Percentiles rank a stretch among this genome's conserved stretches.
Conservation (phyloP, 2,113 vertebrate genomes). For the Xenopus laevis region DNA sequence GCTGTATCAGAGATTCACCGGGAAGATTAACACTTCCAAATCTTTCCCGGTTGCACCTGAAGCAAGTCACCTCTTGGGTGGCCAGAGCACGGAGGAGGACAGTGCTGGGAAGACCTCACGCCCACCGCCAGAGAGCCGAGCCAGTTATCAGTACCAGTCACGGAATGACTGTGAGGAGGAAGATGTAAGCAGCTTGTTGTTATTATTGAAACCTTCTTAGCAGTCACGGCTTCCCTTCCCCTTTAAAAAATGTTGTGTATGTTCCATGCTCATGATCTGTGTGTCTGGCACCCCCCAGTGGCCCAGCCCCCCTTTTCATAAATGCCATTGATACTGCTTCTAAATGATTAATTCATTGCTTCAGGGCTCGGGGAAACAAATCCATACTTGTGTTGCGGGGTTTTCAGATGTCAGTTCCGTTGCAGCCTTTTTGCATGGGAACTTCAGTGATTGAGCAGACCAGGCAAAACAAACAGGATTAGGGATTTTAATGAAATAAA, state of each 20-base stretch:
- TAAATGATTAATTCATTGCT: constrained; percentile 41
- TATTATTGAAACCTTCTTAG: too few relatives aligned
- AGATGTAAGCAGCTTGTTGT: constrained; percentile 78
- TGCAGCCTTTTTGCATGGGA: constrained; percentile 4
- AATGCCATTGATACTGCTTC: constrained; percentile 38
- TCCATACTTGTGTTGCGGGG: constrained; percentile 4
- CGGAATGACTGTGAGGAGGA: constrained; percentile 85
- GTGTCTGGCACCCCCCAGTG: constrained; percentile 42
- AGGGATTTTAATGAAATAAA: background rate
- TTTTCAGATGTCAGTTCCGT: constrained; percentile 10
- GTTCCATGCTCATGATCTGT: constrained; percentile 34
- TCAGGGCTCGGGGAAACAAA: constrained; percentile 15
- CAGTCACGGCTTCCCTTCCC: constrained; percentile 9
- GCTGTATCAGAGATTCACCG: constrained; percentile 81
- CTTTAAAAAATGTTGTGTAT: constrained; percentile 35
- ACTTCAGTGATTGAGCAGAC: constrained; percentile 8
- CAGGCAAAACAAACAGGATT: constrained; percentile 1
- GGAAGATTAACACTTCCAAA: constrained; percentile 87
- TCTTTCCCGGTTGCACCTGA: constrained; percentile 87
- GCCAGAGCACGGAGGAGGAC: constrained; percentile 78
- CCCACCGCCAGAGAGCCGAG: constrained; percentile 63
- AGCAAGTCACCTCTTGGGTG: constrained; percentile 90
- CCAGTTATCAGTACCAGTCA: constrained; percentile 78
- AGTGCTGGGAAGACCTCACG: constrained; percentile 67
- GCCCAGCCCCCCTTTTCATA: constrained; percentile 24